Evolutionary conservation across 2,888 invertebrate species (phyloP).

Genomic region (Agonopterix alstromeriana): DNA sequence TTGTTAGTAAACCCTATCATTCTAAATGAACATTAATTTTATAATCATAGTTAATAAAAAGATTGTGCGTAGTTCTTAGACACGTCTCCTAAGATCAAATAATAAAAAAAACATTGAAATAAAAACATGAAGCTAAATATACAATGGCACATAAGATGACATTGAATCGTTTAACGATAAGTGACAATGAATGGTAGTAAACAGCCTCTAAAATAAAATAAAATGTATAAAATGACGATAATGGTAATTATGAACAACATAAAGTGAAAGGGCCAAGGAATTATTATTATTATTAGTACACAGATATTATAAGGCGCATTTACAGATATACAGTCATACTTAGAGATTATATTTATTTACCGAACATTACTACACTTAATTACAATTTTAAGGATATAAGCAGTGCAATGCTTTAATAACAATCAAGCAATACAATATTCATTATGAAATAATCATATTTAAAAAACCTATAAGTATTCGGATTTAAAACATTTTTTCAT

Average conservation of each 20-base stretch:
- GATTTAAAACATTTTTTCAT: no score
- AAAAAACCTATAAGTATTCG: neutral
- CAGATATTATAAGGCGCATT: constrained; percentile 50
- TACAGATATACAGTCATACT: constrained; percentile 16
- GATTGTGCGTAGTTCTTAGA: neutral
- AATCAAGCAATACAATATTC: constrained; percentile 5
- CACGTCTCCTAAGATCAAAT: no score
- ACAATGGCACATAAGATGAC: constrained; percentile 5
- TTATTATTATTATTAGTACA: constrained; percentile 35
- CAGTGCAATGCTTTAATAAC: constrained; percentile 47
- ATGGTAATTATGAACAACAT: neutral
- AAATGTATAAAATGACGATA: neutral
- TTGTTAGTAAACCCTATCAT: constrained; percentile 1
- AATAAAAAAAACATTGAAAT: no score
- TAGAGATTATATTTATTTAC: constrained; percentile 23
- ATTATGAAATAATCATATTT: neutral
- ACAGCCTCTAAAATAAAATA: neutral
- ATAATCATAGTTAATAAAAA: constrained; percentile 4
- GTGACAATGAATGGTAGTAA: neutral
- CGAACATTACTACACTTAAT: constrained; percentile 38
- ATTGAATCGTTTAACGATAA: neutral
- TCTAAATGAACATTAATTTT: neutral
- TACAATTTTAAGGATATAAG: constrained; percentile 42
- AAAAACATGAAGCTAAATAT: no score
- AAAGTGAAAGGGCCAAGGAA: constrained; percentile 31